Evolutionary conservation across 92 coral and sea anemone species (phyloP).

Genomic region (Zoanthus sociatus): DNA sequence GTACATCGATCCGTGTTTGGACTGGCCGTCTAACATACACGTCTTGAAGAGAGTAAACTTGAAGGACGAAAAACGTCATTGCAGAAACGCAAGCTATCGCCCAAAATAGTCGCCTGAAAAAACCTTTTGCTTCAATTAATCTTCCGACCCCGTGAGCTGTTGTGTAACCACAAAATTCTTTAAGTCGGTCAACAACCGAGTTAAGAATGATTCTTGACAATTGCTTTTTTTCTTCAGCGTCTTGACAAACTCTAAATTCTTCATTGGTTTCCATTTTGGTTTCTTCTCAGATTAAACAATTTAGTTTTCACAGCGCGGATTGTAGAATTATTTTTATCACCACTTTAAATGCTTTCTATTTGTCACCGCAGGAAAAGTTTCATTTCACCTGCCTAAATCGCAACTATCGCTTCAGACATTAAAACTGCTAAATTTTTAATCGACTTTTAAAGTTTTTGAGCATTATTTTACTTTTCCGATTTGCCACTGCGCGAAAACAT

Average conservation of each 20-base stretch:
- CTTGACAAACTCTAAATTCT: not conserved
- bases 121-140: not conserved
- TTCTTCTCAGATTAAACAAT: no score
- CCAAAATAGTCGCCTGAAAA: conserved; percentile 30
- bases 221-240: not conserved
- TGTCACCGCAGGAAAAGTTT: no score
- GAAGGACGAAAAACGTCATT: not conserved
- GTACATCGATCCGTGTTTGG: conserved; percentile 21
- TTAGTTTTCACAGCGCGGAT: no score
- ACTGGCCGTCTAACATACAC: conserved; percentile 10
- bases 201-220: not conserved
- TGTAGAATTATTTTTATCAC: no score
- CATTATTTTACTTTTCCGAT: no score
- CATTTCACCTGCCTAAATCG: no score
- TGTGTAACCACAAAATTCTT: conserved; percentile 32
- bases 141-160: conserved; percentile 42
- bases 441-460: no score
- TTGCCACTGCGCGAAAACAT: no score
- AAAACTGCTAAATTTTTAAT: no score
- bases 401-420: no score
- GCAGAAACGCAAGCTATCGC: conserved; percentile 20
- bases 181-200: not conserved
- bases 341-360: no score
- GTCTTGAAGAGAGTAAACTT: not conserved
- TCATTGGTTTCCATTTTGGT: not conserved